Conservation (phyloP, 2,888 invertebrate species). For the Emesis furor region DNA sequence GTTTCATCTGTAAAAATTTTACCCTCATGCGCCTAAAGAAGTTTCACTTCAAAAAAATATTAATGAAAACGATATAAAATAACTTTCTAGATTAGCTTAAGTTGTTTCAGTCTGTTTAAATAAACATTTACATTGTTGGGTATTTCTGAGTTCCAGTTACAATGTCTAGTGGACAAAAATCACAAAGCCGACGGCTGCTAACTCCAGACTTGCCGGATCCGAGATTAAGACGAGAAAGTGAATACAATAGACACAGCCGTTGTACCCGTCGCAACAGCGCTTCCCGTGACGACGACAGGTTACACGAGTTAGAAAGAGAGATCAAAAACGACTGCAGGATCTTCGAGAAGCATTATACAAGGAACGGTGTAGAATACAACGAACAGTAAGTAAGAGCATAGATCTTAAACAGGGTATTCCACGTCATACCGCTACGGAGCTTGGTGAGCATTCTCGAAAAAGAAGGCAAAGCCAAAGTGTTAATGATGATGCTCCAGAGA, state of each 20-base stretch:
- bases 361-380: not conserved
- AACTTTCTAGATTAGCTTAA: no score
- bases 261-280: not conserved
- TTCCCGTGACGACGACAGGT: not conserved
- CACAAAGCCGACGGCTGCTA: no score
- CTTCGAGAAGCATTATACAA: not conserved
- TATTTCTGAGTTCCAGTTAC: no score
- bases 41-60: no score
- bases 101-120: no score
- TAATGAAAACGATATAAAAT: no score
- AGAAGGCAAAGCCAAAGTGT: not conserved
- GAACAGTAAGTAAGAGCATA: not conserved
- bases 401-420: not conserved
- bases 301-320: slow-evolving; percentile 6
- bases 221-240: no score
- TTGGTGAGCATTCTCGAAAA: not conserved
- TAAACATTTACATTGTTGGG: no score
- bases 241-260: not conserved
- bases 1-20: no score
- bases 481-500: not conserved
- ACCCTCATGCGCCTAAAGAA: no score
- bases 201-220: no score
- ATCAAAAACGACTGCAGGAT: not conserved
- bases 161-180: no score
- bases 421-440: not conserved